These are phyloP conservation scores for Cervus canadensis DNA, from an alignment of 2,113 vertebrate species.

Conservation along the genomic window DNA sequence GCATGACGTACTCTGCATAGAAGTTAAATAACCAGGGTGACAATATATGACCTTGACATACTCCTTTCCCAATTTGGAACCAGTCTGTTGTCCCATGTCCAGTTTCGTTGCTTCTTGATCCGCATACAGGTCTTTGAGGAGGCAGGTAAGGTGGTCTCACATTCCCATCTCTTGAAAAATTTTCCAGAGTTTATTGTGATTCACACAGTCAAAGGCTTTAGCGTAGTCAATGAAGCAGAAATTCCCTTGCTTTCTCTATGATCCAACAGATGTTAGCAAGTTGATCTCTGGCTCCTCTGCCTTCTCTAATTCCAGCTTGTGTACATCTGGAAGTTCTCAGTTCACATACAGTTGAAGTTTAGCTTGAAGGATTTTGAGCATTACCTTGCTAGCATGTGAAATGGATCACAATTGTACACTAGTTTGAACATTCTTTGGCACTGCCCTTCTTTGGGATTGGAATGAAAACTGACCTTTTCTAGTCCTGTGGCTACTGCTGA, in stretches of 20 bases:
- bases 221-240: background rate
- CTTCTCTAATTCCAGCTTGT: background rate
- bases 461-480: background rate
- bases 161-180: background rate
- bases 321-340: background rate
- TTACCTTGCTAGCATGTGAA: background rate
- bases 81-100: background rate
- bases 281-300: background rate
- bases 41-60: background rate
- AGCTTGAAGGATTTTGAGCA: background rate
- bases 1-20: background rate
- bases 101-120: background rate
- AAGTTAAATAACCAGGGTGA: background rate
- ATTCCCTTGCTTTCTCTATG: background rate
- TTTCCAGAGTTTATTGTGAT: background rate
- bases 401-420: background rate
- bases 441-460: background rate
- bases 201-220: background rate
- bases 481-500: background rate
- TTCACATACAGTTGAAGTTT: background rate
- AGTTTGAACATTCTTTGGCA: background rate
- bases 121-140: background rate
- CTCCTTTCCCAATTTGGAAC: background rate
- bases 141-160: background rate
- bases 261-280: background rate